Conservation (phyloP, 2,113 vertebrate species). For the Cyanistes caeruleus region DNA sequence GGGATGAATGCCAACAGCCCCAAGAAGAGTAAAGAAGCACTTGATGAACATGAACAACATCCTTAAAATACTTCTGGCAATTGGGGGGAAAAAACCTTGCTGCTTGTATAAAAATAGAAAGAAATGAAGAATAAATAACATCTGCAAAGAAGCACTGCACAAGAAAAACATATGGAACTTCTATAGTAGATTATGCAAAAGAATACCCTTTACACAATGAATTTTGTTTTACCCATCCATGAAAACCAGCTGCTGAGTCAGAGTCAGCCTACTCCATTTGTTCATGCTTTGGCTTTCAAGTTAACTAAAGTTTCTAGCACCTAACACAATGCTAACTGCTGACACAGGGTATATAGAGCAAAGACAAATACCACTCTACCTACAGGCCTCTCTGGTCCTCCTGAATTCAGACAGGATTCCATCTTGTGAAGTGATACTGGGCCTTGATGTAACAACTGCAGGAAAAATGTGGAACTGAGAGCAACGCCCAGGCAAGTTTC, state of each 20-base stretch:
- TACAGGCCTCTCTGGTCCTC: not conserved
- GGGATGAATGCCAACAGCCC: not conserved
- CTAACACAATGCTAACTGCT: not conserved
- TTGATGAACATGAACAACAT: not conserved
- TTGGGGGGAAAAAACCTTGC: not conserved
- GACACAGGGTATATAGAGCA: not conserved
- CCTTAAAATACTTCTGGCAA: not conserved
- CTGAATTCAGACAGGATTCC: not conserved
- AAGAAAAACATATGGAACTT: slow-evolving; percentile 14
- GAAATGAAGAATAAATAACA: slow-evolving; percentile 3
- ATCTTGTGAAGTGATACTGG: not conserved
- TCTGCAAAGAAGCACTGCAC: not conserved
- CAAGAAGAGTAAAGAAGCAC: not conserved
- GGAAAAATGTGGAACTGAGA: slow-evolving; percentile 39
- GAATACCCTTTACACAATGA: not conserved
- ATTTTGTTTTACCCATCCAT: slow-evolving; percentile 50
- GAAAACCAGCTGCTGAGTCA: slow-evolving; percentile 47
- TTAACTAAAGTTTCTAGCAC: not conserved
- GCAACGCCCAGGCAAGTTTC: not conserved
- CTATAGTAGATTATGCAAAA: slow-evolving; percentile 35
- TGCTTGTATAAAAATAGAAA: not conserved
- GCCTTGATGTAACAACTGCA: not conserved
- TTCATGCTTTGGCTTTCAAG: not conserved
- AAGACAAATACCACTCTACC: not conserved
- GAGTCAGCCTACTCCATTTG: not conserved